These are phyloP conservation scores for Sturmia bella DNA, from an alignment of 2,888 invertebrate genomes.

Conservation along the genomic window DNA sequence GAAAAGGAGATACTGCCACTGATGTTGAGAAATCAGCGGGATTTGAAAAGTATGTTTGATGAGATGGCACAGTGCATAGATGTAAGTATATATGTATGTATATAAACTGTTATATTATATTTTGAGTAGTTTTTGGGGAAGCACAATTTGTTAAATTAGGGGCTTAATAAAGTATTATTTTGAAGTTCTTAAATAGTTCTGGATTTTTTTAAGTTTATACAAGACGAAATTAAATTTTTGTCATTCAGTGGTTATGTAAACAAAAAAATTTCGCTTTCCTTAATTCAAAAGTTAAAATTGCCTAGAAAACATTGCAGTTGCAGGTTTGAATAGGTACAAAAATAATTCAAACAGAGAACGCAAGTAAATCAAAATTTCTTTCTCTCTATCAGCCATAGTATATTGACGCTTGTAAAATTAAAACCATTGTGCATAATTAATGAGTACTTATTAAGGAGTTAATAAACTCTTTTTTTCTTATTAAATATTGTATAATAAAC, in stretches of 20 bases:
- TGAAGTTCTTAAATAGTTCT: not conserved
- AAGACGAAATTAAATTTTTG: no score
- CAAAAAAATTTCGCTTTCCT: no score
- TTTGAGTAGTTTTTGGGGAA: no score
- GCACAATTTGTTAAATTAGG: no score
- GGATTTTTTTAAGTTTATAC: not conserved
- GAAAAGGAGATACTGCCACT: slow-evolving; percentile 79
- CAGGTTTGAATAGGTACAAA: no score
- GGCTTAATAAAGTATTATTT: not conserved
- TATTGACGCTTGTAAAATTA: not conserved
- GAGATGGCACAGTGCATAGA: slow-evolving; percentile 79
- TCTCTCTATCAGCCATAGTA: not conserved
- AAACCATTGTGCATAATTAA: slow-evolving; percentile 12
- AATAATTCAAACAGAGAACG: no score
- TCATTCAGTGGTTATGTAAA: no score
- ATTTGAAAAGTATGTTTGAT: slow-evolving; percentile 79
- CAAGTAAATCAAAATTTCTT: no score
- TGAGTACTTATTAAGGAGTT: slow-evolving; percentile 13
- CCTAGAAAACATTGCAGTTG: no score
- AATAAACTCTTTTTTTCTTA: slow-evolving; percentile 1
- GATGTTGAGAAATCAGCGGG: slow-evolving; percentile 78
- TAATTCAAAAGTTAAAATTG: no score
- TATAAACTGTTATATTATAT: slow-evolving; percentile 21
- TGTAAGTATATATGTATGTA: slow-evolving; percentile 79
- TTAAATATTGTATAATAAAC: slow-evolving; percentile 15